Conservation (phyloP, 2,797 vertebrate genomes). For the Crax fasciolata region DNA sequence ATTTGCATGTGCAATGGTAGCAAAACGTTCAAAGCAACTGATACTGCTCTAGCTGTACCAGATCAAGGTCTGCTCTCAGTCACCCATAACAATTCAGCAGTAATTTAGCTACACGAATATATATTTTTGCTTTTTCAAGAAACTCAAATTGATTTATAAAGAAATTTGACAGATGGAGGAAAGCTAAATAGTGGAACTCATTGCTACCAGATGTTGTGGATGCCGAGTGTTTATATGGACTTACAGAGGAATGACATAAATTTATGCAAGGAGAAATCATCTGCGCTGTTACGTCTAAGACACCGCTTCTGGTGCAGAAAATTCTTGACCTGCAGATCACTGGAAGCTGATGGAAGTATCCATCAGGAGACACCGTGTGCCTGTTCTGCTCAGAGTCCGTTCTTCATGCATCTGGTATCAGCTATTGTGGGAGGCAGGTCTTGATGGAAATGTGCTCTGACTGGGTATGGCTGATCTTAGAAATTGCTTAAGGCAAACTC, state of each 20-base stretch:
- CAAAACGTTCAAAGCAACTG: not conserved
- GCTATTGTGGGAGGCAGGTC: not conserved
- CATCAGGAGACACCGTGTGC: not conserved
- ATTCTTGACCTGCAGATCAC: not conserved
- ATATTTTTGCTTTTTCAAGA: not conserved
- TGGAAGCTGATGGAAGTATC: not conserved
- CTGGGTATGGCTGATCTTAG: fast-evolving
- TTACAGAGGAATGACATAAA: not conserved
- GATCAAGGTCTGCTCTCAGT: not conserved
- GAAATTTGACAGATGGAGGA: not conserved
- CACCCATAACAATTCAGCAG: not conserved
- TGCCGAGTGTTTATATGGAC: not conserved
- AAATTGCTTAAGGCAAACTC: fast-evolving
- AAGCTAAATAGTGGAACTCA: not conserved
- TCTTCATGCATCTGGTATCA: not conserved
- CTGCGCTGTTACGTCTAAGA: not conserved
- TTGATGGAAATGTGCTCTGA: not conserved
- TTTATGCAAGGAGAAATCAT: not conserved
- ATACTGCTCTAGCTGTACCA: not conserved
- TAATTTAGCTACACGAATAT: not conserved
- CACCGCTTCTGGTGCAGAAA: not conserved
- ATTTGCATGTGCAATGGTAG: not conserved
- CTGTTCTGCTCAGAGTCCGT: not conserved
- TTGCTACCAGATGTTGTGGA: not conserved
- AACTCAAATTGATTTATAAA: not conserved